Evolutionary conservation across 2,797 vertebrate species (phyloP), one percentile per base, ranked within the genome.

Genomic region (Acanthopagrus latus): DNA sequence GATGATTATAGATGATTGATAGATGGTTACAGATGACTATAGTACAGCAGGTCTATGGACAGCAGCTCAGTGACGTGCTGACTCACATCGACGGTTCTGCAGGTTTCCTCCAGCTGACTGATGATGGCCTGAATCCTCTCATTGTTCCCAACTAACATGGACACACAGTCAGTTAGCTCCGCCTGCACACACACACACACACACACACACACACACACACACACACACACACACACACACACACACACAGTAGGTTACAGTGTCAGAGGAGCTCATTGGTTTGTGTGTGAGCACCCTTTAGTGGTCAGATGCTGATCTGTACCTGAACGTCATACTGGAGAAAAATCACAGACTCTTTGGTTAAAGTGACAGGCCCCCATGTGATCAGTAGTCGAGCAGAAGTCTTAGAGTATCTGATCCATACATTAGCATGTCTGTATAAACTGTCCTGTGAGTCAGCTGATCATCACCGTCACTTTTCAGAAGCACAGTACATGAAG

Each of bases 51-150:
- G 29, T 29, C 27, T 4, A 29, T 29, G 5, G 5, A 33, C 29
- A 33, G 33, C 33, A 33, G 7, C 33, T 29, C 16, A 47, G 46
- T 47, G 14, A 14, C 1, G 43, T 14, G 11, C 4, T 43, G 50
- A 89, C 93, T 91, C 93, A 99, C 98, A 86, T 98, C 96, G 6
- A 99, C 94, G 0, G 84, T 87, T 91, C 92, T 95, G 91, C 97
- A 97, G 67, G 96, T 97, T 65, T 98, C 97, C 74, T 99, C 97
- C 92, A 99, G 92, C 85, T 98, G 96, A 0, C 92, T 95, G 91
- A 99, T 96, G 83, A 97, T 92, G 25, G 95, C 96, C 91, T 98
- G 97, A 73, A 97, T 93, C 85, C 97, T 92, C 86, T 99, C 97
- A 0, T 98, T 98, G 92, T 95, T 98, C 54, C 97, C 97, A 64